A percentile compares a stretch with the other conserved stretches of the same genome.
Evolutionary conservation across 2,888 invertebrate genomes (phyloP).

Genomic region (Coleophora deauratella): DNA sequence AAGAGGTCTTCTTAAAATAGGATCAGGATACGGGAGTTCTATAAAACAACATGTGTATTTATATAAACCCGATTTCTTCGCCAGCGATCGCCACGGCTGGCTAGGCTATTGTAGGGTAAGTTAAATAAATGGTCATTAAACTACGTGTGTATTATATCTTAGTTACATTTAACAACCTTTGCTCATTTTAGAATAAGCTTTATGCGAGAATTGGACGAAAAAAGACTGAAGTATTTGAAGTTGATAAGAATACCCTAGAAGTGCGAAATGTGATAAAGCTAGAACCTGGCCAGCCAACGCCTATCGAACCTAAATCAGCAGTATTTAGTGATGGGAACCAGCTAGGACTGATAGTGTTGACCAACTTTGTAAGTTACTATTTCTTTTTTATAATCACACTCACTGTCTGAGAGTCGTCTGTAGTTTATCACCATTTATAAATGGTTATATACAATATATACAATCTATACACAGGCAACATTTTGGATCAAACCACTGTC

Average conservation of each 20-base stretch:
- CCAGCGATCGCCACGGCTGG: constrained; percentile 86
- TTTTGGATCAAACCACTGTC: too few species aligned
- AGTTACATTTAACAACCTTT: constrained; percentile 2
- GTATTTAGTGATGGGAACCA: constrained; percentile 63
- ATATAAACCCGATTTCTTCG: constrained; percentile 86
- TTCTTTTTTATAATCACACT: background rate
- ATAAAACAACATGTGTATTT: constrained; percentile 92
- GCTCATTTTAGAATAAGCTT: constrained; percentile 79
- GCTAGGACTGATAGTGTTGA: constrained; percentile 66
- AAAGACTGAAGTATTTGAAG: constrained; percentile 60
- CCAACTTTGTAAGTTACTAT: constrained; percentile 47
- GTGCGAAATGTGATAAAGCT: constrained; percentile 42
- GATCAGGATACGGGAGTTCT: constrained; percentile 95
- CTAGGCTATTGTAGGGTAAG: constrained; percentile 87
- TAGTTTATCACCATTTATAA: too few species aligned
- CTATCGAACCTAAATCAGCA: constrained; percentile 49
- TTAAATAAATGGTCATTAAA: background rate
- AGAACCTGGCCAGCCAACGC: constrained; percentile 41
- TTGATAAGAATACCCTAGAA: constrained; percentile 57
- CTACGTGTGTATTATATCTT: too few species aligned
- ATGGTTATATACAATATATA: background rate
- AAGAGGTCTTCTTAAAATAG: constrained; percentile 92
- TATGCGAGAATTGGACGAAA: constrained; percentile 80
- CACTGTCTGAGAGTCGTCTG: too few species aligned
- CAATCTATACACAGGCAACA: too few species aligned